Conservation (phyloP, 2,888 invertebrate genomes). For the Koerneria pararmatus region DNA sequence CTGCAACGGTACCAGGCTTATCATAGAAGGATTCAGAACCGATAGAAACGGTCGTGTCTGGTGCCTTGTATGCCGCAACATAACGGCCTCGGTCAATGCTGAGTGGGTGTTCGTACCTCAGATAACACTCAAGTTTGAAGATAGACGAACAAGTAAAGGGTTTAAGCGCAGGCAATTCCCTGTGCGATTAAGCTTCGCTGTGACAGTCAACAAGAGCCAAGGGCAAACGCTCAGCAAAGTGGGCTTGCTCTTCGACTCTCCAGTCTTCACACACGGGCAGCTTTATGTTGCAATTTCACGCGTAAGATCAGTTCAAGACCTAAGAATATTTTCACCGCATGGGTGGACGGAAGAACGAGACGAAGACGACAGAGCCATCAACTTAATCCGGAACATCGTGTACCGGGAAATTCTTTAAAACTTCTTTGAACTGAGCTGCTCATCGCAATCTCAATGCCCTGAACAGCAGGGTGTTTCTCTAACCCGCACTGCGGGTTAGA, state of each 20-base stretch:
- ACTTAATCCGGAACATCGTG: too few relatives aligned
- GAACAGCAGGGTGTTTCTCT: too few relatives aligned
- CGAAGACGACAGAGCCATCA: too few relatives aligned
- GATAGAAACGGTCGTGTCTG: slow-evolving; percentile 10
- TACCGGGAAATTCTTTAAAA: too few relatives aligned
- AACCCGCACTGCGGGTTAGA: too few relatives aligned
- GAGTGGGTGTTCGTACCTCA: neutral
- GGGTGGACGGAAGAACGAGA: too few relatives aligned
- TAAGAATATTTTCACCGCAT: slow-evolving; percentile 13
- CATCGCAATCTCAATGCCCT: too few relatives aligned
- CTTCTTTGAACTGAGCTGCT: too few relatives aligned
- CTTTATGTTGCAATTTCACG: slow-evolving; percentile 37
- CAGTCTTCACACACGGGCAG: slow-evolving; percentile 33
- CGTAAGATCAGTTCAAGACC: slow-evolving; percentile 14
- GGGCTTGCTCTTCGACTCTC: slow-evolving; percentile 2
- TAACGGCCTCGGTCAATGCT: neutral
- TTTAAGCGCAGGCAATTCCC: slow-evolving; percentile 12
- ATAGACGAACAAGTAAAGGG: neutral
- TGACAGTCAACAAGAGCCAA: slow-evolving; percentile 12
- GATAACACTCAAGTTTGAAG: neutral
- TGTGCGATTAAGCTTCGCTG: neutral
- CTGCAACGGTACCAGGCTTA: slow-evolving; percentile 35
- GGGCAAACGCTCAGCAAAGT: slow-evolving; percentile 11
- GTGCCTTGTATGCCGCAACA: slow-evolving; percentile 11
- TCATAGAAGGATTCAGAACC: slow-evolving; percentile 20